These are phyloP conservation scores for Nipponacmea schrenckii DNA, from an alignment of 2,888 invertebrate species.

Conservation along the genomic window DNA sequence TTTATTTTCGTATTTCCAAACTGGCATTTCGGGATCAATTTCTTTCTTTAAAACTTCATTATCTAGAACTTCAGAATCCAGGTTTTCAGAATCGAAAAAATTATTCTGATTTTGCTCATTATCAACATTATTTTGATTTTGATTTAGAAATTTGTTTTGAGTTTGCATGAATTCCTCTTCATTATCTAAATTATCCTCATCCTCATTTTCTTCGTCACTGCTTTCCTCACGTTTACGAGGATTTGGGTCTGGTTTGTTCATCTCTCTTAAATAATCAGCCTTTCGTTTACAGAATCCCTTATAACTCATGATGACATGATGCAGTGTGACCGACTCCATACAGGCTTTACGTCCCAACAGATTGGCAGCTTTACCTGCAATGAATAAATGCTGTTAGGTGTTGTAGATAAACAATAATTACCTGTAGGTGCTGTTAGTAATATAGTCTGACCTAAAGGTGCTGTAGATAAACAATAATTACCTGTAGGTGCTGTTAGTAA, in stretches of 20 bases:
- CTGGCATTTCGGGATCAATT: conserved; percentile 20
- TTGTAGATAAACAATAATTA: no score
- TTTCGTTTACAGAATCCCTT: conserved; percentile 14
- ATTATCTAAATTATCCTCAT: background rate
- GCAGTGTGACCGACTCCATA: conserved; percentile 51
- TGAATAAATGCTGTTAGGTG: no score
- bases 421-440: conserved; percentile 61
- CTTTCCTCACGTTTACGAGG: background rate
- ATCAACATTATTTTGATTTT: background rate
- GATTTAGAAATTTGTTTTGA: background rate
- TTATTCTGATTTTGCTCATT: background rate
- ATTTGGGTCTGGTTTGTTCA: background rate
- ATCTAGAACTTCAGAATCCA: background rate
- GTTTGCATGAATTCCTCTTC: background rate
- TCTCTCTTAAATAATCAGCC: conserved; percentile 18
- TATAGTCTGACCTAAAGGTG: conserved; percentile 27
- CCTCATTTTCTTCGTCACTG: background rate
- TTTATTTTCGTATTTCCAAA: conserved; percentile 46
- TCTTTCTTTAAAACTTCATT: conserved; percentile 20
- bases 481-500: conserved; percentile 58
- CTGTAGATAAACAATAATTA: conserved; percentile 19
- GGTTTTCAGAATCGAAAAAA: background rate
- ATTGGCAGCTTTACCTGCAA: conserved; percentile 54
- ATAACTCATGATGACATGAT: conserved; percentile 49
- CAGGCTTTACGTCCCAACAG: conserved; percentile 53